These are phyloP conservation scores for Sminthopsis crassicaudata DNA, from an alignment of 2,113 vertebrate genomes.

Conservation along the genomic window DNA sequence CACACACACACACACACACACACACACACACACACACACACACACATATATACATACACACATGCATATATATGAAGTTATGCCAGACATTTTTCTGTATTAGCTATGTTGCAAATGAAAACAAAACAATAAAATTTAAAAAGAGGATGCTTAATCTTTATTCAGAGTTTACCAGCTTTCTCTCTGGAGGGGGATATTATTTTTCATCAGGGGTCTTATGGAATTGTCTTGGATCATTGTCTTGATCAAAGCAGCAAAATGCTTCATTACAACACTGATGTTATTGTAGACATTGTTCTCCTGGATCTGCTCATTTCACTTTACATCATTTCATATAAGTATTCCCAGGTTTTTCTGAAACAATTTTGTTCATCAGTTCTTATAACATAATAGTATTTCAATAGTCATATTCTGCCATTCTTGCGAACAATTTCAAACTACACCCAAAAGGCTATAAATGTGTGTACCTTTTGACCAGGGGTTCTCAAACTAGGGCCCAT, in stretches of 20 bases:
- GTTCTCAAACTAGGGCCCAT: too few species aligned
- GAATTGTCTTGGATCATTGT: not conserved
- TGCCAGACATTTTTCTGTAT: not conserved
- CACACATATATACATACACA: too few species aligned
- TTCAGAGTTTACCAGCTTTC: not conserved
- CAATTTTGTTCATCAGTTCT: not conserved
- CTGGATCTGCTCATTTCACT: not conserved
- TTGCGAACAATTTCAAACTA: too few species aligned
- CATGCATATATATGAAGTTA: not conserved
- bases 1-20: too few species aligned
- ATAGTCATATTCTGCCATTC: too few species aligned
- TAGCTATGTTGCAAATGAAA: not conserved
- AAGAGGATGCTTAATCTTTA: not conserved
- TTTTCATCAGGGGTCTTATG: not conserved
- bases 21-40: too few species aligned
- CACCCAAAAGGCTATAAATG: too few species aligned
- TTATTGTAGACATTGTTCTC: not conserved
- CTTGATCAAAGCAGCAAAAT: not conserved
- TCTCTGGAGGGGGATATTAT: not conserved
- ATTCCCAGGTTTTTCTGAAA: not conserved
- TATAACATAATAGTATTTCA: not conserved
- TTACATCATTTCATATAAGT: not conserved
- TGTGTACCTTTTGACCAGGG: too few species aligned
- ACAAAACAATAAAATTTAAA: not conserved
- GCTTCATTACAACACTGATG: not conserved